Conservation (phyloP, 2,113 vertebrate species). For the Mesitornis unicolor region DNA sequence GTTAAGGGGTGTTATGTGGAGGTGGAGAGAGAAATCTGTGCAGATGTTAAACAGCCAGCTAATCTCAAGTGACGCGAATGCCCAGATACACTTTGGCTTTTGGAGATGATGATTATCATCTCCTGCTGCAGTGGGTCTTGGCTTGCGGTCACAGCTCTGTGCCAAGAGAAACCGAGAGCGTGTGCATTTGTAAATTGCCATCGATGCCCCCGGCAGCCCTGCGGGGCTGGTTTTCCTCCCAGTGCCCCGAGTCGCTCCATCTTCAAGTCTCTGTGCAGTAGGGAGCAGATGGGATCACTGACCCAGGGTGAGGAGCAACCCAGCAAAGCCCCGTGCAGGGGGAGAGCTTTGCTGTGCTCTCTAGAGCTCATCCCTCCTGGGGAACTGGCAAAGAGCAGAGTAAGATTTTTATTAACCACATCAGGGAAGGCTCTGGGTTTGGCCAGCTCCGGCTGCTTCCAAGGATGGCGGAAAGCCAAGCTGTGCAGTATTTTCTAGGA, state of each 20-base stretch:
- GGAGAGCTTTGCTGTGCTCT: background rate
- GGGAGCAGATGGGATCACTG: background rate
- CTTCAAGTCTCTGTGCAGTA: background rate
- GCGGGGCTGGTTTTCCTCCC: background rate
- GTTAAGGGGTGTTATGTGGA: slow-evolving; percentile 3
- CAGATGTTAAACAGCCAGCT: slow-evolving; percentile 54
- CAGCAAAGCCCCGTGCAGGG: background rate
- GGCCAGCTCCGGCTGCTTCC: background rate
- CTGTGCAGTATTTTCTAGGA: background rate
- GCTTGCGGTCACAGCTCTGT: background rate
- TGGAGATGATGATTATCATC: background rate
- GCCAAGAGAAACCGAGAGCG: background rate
- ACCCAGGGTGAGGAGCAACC: background rate
- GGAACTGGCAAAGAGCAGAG: background rate
- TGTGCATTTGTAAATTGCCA: background rate
- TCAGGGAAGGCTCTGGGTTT: background rate
- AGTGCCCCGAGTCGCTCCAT: background rate
- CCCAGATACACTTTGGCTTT: slow-evolving; percentile 8
- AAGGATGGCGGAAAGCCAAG: background rate
- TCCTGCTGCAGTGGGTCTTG: background rate
- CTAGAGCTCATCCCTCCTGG: background rate
- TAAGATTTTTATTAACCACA: background rate
- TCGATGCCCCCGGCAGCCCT: background rate
- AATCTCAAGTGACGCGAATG: background rate
- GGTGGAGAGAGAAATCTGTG: slow-evolving; percentile 39